A percentile compares a stretch with the other conserved stretches of the same genome.
phyloP scores from a whole-genome alignment of 2,888 invertebrate species.

The Polydrusus cervinus region DNA sequence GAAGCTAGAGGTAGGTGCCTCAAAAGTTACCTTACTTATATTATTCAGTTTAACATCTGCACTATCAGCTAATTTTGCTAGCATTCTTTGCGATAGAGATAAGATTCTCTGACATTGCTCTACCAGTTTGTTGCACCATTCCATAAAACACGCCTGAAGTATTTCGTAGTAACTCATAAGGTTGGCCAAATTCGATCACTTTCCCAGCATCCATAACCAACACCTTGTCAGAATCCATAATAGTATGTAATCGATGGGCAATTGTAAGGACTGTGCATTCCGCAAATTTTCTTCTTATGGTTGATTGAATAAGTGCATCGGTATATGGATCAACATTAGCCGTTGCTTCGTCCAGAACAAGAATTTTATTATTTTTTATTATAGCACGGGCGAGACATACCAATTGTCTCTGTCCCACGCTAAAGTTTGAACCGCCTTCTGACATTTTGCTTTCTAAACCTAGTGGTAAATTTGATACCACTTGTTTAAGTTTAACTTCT shows the following conservation, averaged over 20 bases:
- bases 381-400: slow-evolving; percentile 81
- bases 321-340: slow-evolving; percentile 87
- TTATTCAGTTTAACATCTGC: not conserved
- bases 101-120: slow-evolving; percentile 58
- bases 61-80: not conserved
- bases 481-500: slow-evolving; percentile 85
- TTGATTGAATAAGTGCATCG: slow-evolving; percentile 83
- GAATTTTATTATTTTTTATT: slow-evolving; percentile 44
- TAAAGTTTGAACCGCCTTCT: slow-evolving; percentile 76
- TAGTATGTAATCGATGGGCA: slow-evolving; percentile 87
- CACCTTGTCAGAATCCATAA: slow-evolving; percentile 89
- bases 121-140: slow-evolving; percentile 81
- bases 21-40: not conserved
- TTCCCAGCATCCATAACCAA: slow-evolving; percentile 85
- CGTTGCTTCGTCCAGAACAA: slow-evolving; percentile 80
- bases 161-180: slow-evolving; percentile 76
- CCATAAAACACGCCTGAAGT: slow-evolving; percentile 56
- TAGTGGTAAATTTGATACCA: slow-evolving; percentile 76
- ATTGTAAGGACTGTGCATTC: slow-evolving; percentile 87
- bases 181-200: slow-evolving; percentile 84
- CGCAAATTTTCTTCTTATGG: slow-evolving; percentile 82
- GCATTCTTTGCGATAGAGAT: slow-evolving; percentile 54
- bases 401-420: slow-evolving; percentile 77
- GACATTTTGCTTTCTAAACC: slow-evolving; percentile 80
- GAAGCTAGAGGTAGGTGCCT: no score